phyloP scores from a whole-genome alignment of 2,888 invertebrate species.

The Cenopis cana region DNA sequence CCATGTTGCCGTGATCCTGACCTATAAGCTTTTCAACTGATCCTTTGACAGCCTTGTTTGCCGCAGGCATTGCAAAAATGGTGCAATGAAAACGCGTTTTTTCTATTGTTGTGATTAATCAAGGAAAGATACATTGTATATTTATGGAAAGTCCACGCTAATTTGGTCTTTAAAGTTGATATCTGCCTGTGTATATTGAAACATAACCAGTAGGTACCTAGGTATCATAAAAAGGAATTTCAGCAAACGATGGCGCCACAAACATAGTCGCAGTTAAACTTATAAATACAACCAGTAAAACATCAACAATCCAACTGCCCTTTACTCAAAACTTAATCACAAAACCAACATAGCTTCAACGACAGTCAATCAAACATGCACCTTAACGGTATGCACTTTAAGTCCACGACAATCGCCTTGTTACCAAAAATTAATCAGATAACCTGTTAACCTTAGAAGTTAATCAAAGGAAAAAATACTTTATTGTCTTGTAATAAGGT shows the following conservation, averaged over 20 bases:
- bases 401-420: slow-evolving; percentile 28
- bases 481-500: slow-evolving; percentile 46
- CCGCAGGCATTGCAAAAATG: no score
- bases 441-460: slow-evolving; percentile 25
- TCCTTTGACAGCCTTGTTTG: no score
- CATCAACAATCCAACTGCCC: slow-evolving; percentile 57
- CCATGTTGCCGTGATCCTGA: no score
- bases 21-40: no score
- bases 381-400: slow-evolving; percentile 44
- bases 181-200: slow-evolving; percentile 1
- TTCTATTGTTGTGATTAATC: no score
- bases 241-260: slow-evolving; percentile 23
- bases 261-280: slow-evolving; percentile 52
- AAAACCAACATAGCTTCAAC: slow-evolving; percentile 32
- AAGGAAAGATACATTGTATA: no score
- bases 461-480: slow-evolving; percentile 45
- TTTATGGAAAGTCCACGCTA: no score
- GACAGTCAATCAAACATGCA: slow-evolving; percentile 43
- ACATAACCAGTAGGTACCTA: no score
- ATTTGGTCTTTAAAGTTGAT: no score
- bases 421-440: slow-evolving; percentile 33
- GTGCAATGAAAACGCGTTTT: no score
- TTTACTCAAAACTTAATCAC: slow-evolving; percentile 48
- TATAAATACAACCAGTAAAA: slow-evolving; percentile 66
- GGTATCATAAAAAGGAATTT: slow-evolving; percentile 12